Percentiles rank a stretch among this genome's conserved stretches.
phyloP scores from a whole-genome alignment of 1,140 invertebrate species.

The Zaprionus nigranus region DNA sequence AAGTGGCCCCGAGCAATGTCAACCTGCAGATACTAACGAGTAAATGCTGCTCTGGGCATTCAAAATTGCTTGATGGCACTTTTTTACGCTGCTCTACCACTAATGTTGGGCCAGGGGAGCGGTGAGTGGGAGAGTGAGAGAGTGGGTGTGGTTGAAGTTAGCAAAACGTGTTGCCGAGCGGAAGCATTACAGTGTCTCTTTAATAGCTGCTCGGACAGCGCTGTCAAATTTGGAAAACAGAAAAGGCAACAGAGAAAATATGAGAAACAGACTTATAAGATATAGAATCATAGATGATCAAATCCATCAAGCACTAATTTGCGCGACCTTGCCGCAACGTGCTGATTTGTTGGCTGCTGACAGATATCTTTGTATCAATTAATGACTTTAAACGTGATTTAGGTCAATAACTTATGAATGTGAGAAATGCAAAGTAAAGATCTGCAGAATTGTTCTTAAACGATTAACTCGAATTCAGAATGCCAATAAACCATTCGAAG shows the following conservation, averaged over 20 bases:
- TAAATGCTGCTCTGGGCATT: constrained; percentile 65
- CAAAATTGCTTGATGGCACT: constrained; percentile 63
- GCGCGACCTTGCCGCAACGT: too few species aligned
- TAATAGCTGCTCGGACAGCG: background rate
- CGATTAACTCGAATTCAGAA: too few species aligned
- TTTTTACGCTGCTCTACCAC: constrained; percentile 37
- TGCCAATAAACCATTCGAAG: background rate
- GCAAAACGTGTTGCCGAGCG: constrained; percentile 4
- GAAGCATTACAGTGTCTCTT: constrained; percentile 10
- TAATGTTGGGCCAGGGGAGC: background rate
- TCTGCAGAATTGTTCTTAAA: too few species aligned
- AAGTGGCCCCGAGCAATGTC: constrained; percentile 48
- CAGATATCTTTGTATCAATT: too few species aligned
- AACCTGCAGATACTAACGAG: constrained; percentile 61
- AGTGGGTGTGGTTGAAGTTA: background rate
- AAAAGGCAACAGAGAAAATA: too few species aligned
- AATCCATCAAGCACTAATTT: too few species aligned
- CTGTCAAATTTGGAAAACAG: background rate
- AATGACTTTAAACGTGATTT: too few species aligned
- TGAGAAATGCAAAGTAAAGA: too few species aligned
- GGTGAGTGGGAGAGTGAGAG: too few species aligned
- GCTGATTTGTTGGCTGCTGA: too few species aligned
- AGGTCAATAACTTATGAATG: too few species aligned
- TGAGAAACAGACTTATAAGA: background rate
- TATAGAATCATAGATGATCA: too few species aligned